Conservation (phyloP, 2,113 vertebrate species). For the Hylia prasina region DNA sequence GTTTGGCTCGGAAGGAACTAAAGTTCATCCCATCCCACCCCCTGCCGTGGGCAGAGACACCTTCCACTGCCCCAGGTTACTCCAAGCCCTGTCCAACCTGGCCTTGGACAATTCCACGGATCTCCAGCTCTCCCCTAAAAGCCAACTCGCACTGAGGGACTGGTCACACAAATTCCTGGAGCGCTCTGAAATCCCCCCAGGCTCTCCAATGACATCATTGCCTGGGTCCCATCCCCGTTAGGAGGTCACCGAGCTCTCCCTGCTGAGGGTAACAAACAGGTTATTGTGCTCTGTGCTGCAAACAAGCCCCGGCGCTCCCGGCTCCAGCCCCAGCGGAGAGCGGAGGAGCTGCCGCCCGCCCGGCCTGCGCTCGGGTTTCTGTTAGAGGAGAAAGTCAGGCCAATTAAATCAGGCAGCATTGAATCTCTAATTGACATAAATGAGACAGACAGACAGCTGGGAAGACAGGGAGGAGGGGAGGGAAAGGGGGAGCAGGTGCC, state of each 20-base stretch:
- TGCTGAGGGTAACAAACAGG: not conserved
- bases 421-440: conserved; percentile 77
- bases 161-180: not conserved
- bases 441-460: conserved; percentile 75
- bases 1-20: not conserved
- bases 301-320: not conserved
- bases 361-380: conserved; percentile 2
- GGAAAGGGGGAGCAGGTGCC: conserved; percentile 66
- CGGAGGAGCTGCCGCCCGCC: not conserved
- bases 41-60: not conserved
- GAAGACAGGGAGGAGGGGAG: conserved; percentile 30
- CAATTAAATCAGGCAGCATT: conserved; percentile 72
- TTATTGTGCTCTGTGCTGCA: conserved; percentile 27
- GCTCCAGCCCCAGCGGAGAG: not conserved
- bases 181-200: not conserved
- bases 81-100: not conserved
- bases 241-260: conserved; percentile 6
- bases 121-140: not conserved
- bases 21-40: not conserved
- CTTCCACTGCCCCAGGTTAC: not conserved
- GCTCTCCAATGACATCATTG: not conserved
- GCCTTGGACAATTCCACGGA: not conserved
- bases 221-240: not conserved
- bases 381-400: conserved; percentile 62
- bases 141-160: rapidly evolving